These are phyloP conservation scores for Macrophya alboannulata DNA, from an alignment of 2,888 invertebrate species.

Conservation along the genomic window DNA sequence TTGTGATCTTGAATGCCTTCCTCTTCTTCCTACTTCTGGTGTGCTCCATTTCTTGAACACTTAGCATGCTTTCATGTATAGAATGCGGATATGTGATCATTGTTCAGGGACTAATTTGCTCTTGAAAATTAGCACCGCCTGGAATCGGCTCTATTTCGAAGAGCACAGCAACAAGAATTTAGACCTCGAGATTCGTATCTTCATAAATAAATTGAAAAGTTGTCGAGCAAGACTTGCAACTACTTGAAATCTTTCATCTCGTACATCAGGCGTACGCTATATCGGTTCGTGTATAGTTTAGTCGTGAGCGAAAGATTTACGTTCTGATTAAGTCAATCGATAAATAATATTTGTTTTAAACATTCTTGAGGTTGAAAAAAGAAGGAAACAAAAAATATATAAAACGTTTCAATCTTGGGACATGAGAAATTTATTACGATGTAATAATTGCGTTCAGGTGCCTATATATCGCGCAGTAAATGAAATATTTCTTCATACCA, in stretches of 20 bases:
- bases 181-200: neutral
- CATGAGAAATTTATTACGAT: neutral
- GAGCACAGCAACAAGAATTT: neutral
- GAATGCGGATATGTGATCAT: neutral
- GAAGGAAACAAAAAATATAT: too few relatives aligned
- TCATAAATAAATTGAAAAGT: neutral
- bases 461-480: too few relatives aligned
- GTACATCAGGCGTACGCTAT: neutral
- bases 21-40: neutral
- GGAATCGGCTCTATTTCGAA: neutral
- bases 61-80: neutral
- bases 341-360: neutral
- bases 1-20: neutral
- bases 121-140: neutral
- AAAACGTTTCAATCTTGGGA: neutral
- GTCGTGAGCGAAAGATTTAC: neutral
- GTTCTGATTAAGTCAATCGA: constrained; percentile 5
- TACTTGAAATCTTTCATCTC: neutral
- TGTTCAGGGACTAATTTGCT: neutral
- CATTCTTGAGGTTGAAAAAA: neutral
- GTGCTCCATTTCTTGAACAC: too few relatives aligned
- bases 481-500: neutral
- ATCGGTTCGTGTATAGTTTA: neutral
- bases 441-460: neutral
- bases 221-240: neutral